phyloP scores from a whole-genome alignment of 2,113 vertebrate genomes.

The Colossoma macropomum region DNA sequence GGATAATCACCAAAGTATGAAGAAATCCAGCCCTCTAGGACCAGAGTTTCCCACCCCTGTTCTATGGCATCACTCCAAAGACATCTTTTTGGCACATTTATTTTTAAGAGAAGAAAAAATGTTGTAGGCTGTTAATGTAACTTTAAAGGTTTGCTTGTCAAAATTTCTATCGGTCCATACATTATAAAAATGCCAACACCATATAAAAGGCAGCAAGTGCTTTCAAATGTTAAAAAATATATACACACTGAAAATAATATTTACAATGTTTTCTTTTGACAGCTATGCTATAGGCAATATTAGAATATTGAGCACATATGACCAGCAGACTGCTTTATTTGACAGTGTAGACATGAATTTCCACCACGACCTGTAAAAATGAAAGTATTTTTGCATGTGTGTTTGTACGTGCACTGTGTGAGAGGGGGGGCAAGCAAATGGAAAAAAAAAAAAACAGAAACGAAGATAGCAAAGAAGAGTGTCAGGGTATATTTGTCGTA shows the following conservation, averaged over 20 bases:
- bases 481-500: slow-evolving; percentile 43
- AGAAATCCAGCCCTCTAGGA: not conserved
- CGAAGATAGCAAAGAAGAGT: not conserved
- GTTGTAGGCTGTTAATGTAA: no score
- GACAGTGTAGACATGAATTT: not conserved
- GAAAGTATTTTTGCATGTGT: not conserved
- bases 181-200: no score
- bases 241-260: no score
- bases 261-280: no score
- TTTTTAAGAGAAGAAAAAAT: not conserved
- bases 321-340: not conserved
- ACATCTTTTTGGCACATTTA: not conserved
- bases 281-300: no score
- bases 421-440: not conserved
- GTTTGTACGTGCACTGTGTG: slow-evolving; percentile 47
- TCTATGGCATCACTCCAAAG: not conserved
- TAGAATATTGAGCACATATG: no score
- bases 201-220: no score
- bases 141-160: no score
- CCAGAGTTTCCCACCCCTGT: not conserved
- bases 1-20: not conserved
- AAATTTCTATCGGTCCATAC: no score
- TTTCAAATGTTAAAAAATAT: no score
- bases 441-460: slow-evolving; percentile 17
- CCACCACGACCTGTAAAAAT: not conserved